Evolutionary conservation across 1,140 invertebrate species (phyloP).

Genomic region (Drosophila elegans): DNA sequence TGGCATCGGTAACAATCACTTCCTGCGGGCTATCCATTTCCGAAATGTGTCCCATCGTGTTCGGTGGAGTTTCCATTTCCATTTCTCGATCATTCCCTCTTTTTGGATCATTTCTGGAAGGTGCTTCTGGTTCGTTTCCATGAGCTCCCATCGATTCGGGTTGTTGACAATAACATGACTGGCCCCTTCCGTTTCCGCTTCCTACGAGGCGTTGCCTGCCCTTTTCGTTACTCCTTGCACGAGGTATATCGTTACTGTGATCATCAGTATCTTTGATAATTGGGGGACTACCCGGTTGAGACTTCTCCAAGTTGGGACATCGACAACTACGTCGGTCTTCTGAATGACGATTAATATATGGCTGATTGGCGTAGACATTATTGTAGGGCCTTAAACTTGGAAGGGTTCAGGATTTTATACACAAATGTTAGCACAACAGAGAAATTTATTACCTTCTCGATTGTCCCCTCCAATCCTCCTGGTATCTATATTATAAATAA

Average conservation of each 20-base stretch:
- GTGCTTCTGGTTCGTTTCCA: background rate
- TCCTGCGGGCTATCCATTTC: background rate
- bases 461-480: background rate
- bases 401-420: background rate
- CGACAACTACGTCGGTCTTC: background rate
- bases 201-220: background rate
- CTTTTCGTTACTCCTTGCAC: background rate
- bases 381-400: background rate
- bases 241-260: background rate
- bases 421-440: background rate
- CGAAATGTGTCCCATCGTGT: background rate
- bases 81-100: background rate
- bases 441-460: background rate
- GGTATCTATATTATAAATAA: conserved; percentile 1
- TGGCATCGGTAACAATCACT: conserved; percentile 22
- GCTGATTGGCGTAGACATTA: background rate
- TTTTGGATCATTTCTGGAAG: background rate
- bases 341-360: background rate
- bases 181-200: background rate
- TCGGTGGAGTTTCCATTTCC: background rate
- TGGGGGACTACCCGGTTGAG: background rate
- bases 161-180: background rate
- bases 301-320: background rate
- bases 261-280: background rate
- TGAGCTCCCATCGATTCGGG: too few relatives aligned